phyloP scores from a whole-genome alignment of 2,113 vertebrate genomes.

The Nothoprocta perdicaria region DNA sequence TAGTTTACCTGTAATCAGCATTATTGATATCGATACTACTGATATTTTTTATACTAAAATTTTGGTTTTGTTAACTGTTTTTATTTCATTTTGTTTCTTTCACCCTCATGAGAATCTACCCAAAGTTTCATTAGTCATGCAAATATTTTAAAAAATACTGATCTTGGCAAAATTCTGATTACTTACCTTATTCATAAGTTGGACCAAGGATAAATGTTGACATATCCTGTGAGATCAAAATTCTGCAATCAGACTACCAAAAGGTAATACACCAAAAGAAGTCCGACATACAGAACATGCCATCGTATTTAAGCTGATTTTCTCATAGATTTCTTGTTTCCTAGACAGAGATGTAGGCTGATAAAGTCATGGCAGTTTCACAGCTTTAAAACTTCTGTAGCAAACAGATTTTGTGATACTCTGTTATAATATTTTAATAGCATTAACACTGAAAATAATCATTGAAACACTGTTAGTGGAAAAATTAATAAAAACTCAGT shows the following conservation, averaged over 20 bases:
- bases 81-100: not conserved
- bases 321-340: not conserved
- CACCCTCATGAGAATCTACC: not conserved
- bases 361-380: not conserved
- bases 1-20: not conserved
- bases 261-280: not conserved
- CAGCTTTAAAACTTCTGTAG: not conserved
- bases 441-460: not conserved
- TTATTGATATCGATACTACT: not conserved
- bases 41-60: not conserved
- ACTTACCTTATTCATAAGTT: not conserved
- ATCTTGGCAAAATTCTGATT: not conserved
- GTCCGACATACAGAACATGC: not conserved
- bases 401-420: not conserved
- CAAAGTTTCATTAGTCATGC: not conserved
- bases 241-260: not conserved
- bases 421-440: not conserved
- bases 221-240: not conserved
- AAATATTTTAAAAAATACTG: not conserved
- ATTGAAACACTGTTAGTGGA: not conserved
- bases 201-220: not conserved
- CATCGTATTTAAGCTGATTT: not conserved
- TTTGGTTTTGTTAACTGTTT: not conserved
- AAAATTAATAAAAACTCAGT: not conserved
- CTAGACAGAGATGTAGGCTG: not conserved